A percentile compares a stretch with the other conserved stretches of the same genome.
Conservation (phyloP, 2,888 invertebrate species). For the Cheiracanthium punctorium region DNA sequence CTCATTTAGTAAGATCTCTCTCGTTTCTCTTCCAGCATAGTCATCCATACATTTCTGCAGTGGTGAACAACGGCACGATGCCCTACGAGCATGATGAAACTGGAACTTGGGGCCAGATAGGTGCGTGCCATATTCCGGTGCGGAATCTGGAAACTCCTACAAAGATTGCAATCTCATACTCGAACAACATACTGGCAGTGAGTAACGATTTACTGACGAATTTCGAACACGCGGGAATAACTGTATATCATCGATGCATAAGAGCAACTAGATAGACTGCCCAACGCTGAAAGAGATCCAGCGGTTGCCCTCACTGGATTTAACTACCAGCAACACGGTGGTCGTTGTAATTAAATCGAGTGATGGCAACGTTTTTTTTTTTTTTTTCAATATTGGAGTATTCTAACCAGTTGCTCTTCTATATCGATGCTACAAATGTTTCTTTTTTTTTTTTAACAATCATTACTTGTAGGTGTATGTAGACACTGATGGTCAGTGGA, state of each 20-base stretch:
- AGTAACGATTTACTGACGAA: background rate
- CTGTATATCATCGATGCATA: background rate
- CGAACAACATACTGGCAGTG: constrained; percentile 86
- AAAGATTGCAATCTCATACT: constrained; percentile 91
- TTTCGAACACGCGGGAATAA: background rate
- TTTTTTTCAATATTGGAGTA: no score
- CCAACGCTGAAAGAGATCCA: background rate
- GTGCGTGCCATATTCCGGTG: constrained; percentile 97
- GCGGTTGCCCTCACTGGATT: no score
- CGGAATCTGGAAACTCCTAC: constrained; percentile 93
- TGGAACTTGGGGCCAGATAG: constrained; percentile 96
- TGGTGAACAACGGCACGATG: constrained; percentile 96
- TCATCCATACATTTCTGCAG: constrained; percentile 98
- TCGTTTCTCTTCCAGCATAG: constrained; percentile 81
- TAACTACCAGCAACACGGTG: no score
- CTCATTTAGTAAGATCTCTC: no score
- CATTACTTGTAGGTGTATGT: constrained; percentile 77
- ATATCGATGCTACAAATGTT: no score
- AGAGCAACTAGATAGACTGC: background rate
- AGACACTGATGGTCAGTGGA: constrained; percentile 94
- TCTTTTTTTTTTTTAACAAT: background rate
- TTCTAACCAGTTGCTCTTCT: no score
- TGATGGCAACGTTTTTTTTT: no score
- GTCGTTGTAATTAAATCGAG: no score
- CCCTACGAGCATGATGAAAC: constrained; percentile 98